Conservation (phyloP, 2,797 vertebrate genomes). For the Hafferia zeledoni region DNA sequence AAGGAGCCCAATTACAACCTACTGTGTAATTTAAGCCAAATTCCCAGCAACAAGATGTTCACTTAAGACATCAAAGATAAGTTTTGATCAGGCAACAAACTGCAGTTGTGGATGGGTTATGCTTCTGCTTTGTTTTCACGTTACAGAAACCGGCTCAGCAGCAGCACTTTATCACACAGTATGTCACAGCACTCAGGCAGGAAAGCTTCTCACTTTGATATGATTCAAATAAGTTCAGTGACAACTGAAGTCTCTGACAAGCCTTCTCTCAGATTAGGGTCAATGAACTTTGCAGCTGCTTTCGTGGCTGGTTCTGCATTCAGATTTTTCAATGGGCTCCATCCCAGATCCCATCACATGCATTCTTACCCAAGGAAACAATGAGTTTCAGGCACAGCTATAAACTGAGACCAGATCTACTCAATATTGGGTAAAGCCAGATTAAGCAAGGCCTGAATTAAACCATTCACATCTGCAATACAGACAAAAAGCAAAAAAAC, state of each 20-base stretch:
- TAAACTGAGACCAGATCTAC: neutral
- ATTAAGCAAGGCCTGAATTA: neutral
- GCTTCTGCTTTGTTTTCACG: neutral
- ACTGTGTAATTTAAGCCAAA: neutral
- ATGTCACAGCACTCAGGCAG: neutral
- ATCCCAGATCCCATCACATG: neutral
- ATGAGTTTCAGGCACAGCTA: neutral
- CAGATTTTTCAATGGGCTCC: neutral
- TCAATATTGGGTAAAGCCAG: neutral
- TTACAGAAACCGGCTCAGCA: neutral
- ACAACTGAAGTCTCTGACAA: neutral
- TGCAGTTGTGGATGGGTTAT: neutral
- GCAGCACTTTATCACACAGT: neutral
- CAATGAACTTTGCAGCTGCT: slow-evolving; percentile 1
- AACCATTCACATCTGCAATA: neutral
- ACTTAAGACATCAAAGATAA: neutral
- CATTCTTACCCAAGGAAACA: neutral
- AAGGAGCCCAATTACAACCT: neutral
- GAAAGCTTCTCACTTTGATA: neutral
- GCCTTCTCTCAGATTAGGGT: neutral
- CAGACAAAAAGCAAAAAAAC: neutral
- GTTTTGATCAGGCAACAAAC: neutral
- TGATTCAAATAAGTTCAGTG: neutral
- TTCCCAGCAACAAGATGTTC: neutral
- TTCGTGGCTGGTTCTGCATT: neutral